A percentile compares a stretch with the other conserved stretches of the same genome.
These are phyloP conservation scores for Brachyrhaphis roseni DNA, from an alignment of 2,797 vertebrate genomes.

Conservation along the genomic window DNA sequence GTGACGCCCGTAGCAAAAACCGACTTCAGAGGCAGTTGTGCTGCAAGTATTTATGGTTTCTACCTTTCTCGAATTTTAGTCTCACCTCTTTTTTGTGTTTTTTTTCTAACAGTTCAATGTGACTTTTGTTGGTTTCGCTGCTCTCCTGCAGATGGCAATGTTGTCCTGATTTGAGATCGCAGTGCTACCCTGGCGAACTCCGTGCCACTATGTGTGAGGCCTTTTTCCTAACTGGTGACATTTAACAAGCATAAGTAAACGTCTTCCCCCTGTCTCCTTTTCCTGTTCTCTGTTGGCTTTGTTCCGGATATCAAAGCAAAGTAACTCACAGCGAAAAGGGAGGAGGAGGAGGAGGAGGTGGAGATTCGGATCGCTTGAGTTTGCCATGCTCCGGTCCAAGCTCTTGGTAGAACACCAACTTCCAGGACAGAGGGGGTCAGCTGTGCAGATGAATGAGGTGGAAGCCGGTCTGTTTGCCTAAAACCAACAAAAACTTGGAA, in stretches of 20 bases:
- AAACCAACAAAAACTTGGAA: constrained; percentile 77
- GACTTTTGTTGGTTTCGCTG: not conserved
- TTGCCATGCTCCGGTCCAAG: constrained; percentile 22
- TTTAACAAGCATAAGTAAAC: constrained; percentile 71
- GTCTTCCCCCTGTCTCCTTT: constrained; percentile 49
- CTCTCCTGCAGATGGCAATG: constrained; percentile 81
- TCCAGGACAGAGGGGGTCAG: constrained; percentile 62
- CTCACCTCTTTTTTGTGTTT: not conserved
- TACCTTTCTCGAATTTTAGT: not conserved
- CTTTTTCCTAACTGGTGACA: constrained; percentile 71
- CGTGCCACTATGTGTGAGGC: constrained; percentile 54
- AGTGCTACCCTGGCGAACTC: constrained; percentile 11
- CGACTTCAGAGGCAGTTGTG: not conserved
- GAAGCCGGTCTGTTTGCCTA: constrained; percentile 76
- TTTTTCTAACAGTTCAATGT: constrained; percentile 9
- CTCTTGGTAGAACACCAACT: constrained; percentile 43
- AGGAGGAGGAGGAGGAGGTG: constrained; percentile 23
- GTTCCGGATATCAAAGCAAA: constrained; percentile 57
- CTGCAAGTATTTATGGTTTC: not conserved
- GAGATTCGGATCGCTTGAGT: constrained; percentile 43
- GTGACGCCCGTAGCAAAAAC: constrained; percentile 49
- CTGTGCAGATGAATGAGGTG: constrained; percentile 74
- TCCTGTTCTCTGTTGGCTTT: constrained; percentile 43
- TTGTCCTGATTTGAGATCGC: constrained; percentile 64
- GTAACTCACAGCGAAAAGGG: constrained; percentile 10